phyloP scores from a whole-genome alignment of 2,888 invertebrate species.

The Drosophila buzzatii region DNA sequence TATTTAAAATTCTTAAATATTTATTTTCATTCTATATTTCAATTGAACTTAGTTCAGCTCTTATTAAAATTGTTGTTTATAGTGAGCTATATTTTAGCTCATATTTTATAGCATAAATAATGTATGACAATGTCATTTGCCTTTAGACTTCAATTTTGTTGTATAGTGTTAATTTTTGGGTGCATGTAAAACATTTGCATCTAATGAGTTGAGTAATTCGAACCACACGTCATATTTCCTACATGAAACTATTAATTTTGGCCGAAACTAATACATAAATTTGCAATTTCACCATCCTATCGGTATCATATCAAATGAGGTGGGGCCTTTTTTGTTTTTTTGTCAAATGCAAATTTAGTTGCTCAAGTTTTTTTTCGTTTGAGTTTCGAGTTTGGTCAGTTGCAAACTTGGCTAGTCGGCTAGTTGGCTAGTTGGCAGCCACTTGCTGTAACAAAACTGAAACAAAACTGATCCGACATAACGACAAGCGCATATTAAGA shows the following conservation, averaged over 20 bases:
- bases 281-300: constrained; percentile 55
- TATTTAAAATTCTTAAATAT: too few species aligned
- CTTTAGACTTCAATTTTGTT: neutral
- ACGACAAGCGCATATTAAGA: constrained; percentile 52
- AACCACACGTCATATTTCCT: constrained; percentile 40
- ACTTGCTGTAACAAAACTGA: constrained; percentile 54
- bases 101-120: too few species aligned
- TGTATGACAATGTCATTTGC: too few species aligned
- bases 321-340: constrained; percentile 11
- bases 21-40: too few species aligned
- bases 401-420: constrained; percentile 47
- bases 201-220: constrained; percentile 48
- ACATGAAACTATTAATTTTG: constrained; percentile 35
- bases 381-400: constrained; percentile 62
- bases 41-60: too few species aligned
- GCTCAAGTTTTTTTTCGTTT: constrained; percentile 50
- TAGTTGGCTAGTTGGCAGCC: constrained; percentile 24
- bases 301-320: constrained; percentile 19
- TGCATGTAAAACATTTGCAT: constrained; percentile 37
- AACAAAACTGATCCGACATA: constrained; percentile 71
- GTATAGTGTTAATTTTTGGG: neutral
- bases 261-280: constrained; percentile 41
- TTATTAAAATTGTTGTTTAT: too few species aligned
- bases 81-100: too few species aligned
- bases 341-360: constrained; percentile 70